Base-by-base conservation (phyloP, 2,113 vertebrate genomes). In the Helogale parvula region DNA sequence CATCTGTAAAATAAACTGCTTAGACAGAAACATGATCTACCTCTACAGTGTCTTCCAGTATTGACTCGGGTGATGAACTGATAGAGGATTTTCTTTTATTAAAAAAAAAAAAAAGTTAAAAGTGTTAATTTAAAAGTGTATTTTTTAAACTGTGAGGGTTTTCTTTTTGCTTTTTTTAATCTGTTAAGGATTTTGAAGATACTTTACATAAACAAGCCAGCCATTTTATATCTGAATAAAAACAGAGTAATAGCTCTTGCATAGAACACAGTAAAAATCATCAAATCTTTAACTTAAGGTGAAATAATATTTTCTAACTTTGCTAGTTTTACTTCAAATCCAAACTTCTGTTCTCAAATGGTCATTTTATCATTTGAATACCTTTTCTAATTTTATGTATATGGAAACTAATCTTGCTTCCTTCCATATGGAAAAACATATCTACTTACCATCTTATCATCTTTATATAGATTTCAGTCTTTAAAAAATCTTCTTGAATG, bases 141-240 rank as follows among this genome's bases (percentile, higher is more conserved):
- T 52, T 60, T 94, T 93, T 54, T 88, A 72, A 81, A 96, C 72
- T 47, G 1, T 57, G 9, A 54, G 1, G 35, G 2, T 6, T 45
- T 77, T 16, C 33, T 91, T 72, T 52, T 79, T 79, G 29, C 5
- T 41, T 74, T 83, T 92, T 87, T 65, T 41, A 88, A 90, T n/a
- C 35, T 57, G n/a, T 72, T 74, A 52, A 94, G 19, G 41, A 93
- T 33, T 33, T 89, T 93, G 35, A 91, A 94, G 35, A 86, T 83
- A 93, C 7, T 92, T 96, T 50, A 94, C 29, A 88, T 74, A 96
- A 97, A 93, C 16, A 96, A 98, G 57, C 63, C 96, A 94, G 89
- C 89, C 94, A 98, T 97, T 97, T 98, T 95, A 97, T 68, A 95
- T 63, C 23, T 80, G 65, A 93, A 76, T 85, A 97, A 96, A 96